These are phyloP conservation scores for Luidia sarsii DNA, from an alignment of 53 echinoderm and acorn worm genomes.

Conservation along the genomic window DNA sequence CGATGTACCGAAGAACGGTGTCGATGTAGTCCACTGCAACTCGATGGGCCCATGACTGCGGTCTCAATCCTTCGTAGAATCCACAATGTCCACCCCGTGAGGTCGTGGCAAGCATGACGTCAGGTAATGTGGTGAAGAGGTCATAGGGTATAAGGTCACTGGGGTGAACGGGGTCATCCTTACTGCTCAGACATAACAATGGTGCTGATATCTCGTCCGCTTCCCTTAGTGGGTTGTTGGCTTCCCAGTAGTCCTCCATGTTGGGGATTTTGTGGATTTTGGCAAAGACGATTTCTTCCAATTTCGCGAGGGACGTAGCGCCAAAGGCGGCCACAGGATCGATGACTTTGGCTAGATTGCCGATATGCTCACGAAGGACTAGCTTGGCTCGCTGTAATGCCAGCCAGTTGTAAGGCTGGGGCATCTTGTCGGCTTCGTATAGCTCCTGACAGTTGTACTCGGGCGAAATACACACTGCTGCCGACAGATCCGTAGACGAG, in stretches of 20 bases:
- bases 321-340: slow-evolving; percentile 76
- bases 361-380: slow-evolving; percentile 59
- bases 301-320: slow-evolving; percentile 53
- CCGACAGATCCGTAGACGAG: slow-evolving; percentile 74
- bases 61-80: slow-evolving; percentile 61
- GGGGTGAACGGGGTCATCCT: slow-evolving; percentile 78
- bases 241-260: slow-evolving; percentile 81
- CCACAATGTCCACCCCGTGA: slow-evolving; percentile 83
- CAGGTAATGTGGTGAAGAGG: slow-evolving; percentile 85
- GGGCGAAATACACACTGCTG: slow-evolving; percentile 89
- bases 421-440: not conserved
- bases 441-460: slow-evolving; percentile 66
- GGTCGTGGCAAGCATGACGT: slow-evolving; percentile 83
- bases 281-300: slow-evolving; percentile 61
- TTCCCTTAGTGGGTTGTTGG: slow-evolving; percentile 80
- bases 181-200: slow-evolving; percentile 81
- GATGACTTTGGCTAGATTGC: slow-evolving; percentile 49
- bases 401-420: slow-evolving; percentile 74
- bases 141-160: slow-evolving; percentile 74
- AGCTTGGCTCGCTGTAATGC: slow-evolving; percentile 76
- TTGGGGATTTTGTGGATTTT: slow-evolving; percentile 58
- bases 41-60: slow-evolving; percentile 72
- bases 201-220: slow-evolving; percentile 91
- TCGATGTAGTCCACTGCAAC: slow-evolving; percentile 72
- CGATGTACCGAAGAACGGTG: slow-evolving; percentile 63